A percentile compares a stretch with the other conserved stretches of the same genome.
phyloP scores from a whole-genome alignment of 2,113 vertebrate species.

The Origma solitaria region DNA sequence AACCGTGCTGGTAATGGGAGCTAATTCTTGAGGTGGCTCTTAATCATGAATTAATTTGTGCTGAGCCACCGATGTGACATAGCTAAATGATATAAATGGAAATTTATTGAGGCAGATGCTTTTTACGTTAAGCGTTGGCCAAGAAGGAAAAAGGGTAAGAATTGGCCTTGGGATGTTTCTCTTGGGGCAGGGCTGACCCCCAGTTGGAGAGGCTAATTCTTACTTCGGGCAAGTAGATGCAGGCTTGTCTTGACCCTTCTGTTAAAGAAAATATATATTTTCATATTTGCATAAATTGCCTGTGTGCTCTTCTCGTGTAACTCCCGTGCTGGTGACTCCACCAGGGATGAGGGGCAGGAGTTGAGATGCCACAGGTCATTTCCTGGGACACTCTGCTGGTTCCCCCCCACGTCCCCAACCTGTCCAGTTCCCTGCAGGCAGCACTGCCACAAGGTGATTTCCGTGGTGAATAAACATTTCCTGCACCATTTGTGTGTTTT shows the following conservation, averaged over 20 bases:
- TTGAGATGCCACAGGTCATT: rapidly evolving
- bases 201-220: background rate
- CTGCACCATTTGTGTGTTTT: background rate
- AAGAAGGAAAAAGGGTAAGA: background rate
- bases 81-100: background rate
- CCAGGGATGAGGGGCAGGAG: rapidly evolving
- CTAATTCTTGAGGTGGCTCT: background rate
- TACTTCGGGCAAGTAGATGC: background rate
- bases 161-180: background rate
- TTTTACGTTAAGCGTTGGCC: background rate
- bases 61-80: background rate
- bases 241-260: background rate
- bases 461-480: background rate
- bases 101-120: slow-evolving; percentile 4
- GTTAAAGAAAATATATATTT: background rate
- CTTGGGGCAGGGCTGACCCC: background rate
- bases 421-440: background rate
- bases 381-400: background rate
- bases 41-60: background rate
- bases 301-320: background rate
- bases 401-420: background rate
- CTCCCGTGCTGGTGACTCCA: background rate
- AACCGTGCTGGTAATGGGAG: background rate
- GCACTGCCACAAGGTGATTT: background rate
- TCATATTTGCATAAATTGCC: background rate